Base-by-base conservation (phyloP, 2,888 invertebrate species). In the Diarsia dahlii region DNA sequence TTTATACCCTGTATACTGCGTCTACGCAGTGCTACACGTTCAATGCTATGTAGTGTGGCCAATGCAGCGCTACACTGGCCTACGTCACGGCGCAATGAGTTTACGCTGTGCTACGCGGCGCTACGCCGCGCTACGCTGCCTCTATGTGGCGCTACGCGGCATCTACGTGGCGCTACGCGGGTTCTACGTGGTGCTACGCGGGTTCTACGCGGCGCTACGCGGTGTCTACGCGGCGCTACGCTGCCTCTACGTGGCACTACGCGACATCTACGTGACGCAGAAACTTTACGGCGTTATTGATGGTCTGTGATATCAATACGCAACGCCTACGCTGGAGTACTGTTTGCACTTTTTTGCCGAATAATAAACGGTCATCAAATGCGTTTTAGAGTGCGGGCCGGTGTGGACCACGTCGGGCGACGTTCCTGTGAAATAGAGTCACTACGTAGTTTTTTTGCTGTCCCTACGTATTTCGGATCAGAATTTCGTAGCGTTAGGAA, bases 361-460 rank as follows among this genome's bases (percentile, higher is more conserved):
- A 71, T 52, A 45, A 20, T 34, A 70, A 50, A 70, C 20, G 39
- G 15, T 23, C 50, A 1, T 28, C 15, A 45, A 71, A 72, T 52
- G 20, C 8, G 45, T 72, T 52, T 71, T 12, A 46, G 28, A n/a
- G 28, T 46, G 28, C n/a, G 15, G 5, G 3, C n/a, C 34, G 8
- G 13, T 8, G 45, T 45, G 54, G 3, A 12, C 5, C 9, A 54
- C 45, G 73, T 46, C 9, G 18, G 34, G 34, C 0, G 18, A n/a
- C 3, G 18, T 34, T 15, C 54, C 28, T 5, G 54, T 18, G 73
- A 45, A 72, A 54, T 46, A 45, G 15, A 20, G 18, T 12, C 45
- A 15, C 28, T 9, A 9, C n/a, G 54, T 28, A 13, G 54, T 18
- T 34, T 73, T 46, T 15, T 15, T 15, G 18, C 18, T 13, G 20